phyloP scores from a whole-genome alignment of 1,140 invertebrate genomes.

The Cyclargus thomasi region DNA sequence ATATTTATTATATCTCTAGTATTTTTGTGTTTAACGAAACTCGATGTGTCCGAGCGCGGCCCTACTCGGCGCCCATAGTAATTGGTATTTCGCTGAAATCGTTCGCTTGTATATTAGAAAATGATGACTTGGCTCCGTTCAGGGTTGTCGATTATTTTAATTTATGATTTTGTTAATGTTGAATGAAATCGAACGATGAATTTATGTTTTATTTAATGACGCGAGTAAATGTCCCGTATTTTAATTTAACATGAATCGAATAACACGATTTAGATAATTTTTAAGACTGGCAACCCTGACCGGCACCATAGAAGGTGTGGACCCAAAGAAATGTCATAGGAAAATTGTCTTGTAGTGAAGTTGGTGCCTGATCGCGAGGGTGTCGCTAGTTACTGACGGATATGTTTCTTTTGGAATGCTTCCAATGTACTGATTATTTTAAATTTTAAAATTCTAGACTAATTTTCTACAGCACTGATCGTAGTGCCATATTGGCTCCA shows the following conservation, averaged over 20 bases:
- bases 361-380: conserved; percentile 64
- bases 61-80: conserved; percentile 8
- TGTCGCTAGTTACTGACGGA: conserved; percentile 29
- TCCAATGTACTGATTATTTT: conserved; percentile 72
- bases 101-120: conserved; percentile 30
- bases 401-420: conserved; percentile 46
- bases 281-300: conserved; percentile 3
- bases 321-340: conserved; percentile 34
- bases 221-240: background rate
- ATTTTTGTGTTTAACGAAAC: background rate
- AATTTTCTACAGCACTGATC: conserved; percentile 64
- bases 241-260: too few species aligned
- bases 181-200: background rate
- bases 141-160: conserved; percentile 8
- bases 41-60: background rate
- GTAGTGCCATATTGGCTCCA: conserved; percentile 72
- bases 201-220: background rate
- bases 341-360: conserved; percentile 64
- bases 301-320: background rate
- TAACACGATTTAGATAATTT: background rate
- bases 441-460: conserved; percentile 54
- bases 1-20: background rate
- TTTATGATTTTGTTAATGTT: background rate
- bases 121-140: conserved; percentile 32
- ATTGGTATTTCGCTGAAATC: conserved; percentile 7